Base-by-base conservation (phyloP, 2,888 invertebrate species). In the Lamellibrachia satsuma region DNA sequence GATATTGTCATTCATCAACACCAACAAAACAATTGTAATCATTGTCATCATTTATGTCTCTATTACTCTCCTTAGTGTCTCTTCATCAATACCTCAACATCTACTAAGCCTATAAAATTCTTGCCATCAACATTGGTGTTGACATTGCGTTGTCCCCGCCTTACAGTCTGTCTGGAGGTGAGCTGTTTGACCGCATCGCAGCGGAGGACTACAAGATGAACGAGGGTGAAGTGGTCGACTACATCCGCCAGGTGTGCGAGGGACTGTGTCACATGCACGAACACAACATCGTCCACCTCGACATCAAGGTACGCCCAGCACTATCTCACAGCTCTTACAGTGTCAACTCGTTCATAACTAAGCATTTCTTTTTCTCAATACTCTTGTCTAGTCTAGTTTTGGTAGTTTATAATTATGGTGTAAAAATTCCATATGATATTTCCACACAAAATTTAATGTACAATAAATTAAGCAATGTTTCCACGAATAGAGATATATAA, bases 181-280 rank as follows among this genome's bases (percentile, higher is more conserved):
- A 99, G 97, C 97, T 99, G 91, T 99, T 99, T 97, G 99, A 99
- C 97, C 98, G 99, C 94, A 99, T 99, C 95, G 99, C 99, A 0
- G 98, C 99, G 90, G 99, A 99, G 94, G 99, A 99, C 91, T 99
- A 99, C 97, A 98, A 98, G 95, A 99, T 99, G 99, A 98, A 99
- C 91, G 99, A 99, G 97, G 98, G 99, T 6, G 99, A 99, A 96
- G 99, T 99, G 0, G 99, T 99, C 93, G 99, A 99, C 97, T 99
- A 99, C 97, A 99, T 99, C 98, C 97, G 99, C 93, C 99, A 99
- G 97, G 98, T 99, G 93, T 99, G 99, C 96, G 99, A 99, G 96
- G 99, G 98, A 27, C 98, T 99, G 90, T 97, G 98, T 94, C 99
- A 99, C 96, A 99, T 99, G 99, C 99, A 99, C 96, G 99, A 99